Base-by-base conservation (phyloP, 2,113 vertebrate genomes). In the Natator depressus region DNA sequence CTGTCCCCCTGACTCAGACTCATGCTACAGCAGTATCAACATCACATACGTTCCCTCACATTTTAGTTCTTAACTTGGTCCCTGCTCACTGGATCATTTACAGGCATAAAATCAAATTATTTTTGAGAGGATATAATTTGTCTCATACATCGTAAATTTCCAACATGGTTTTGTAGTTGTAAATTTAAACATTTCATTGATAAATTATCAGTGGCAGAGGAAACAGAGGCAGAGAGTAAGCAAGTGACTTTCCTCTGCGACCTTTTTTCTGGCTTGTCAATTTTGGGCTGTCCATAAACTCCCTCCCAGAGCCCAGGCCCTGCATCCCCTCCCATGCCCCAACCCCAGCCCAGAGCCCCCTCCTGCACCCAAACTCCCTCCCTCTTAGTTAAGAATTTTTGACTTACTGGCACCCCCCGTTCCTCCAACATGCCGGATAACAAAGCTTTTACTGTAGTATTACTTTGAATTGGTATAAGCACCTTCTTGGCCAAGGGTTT, bases 151-250 rank as follows among this genome's bases (percentile, higher is more conserved):
- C 95, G 78, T 94, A 94, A 93, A 65, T 94, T 97, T 96, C 85
- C 93, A 96, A 85, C 89, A 92, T 75, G 91, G 84, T 55, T 75
- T 75, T 79, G 57, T 80, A 93, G 94, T 12, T 95, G 91, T 96
- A 95, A 96, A 97, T 96, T 87, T 96, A 95, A 97, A 92, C 88
- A 95, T 88, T 94, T 95, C 24, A 57, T 27, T 57, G 25, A 57
- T 10, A 4, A 22, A 69, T 69, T 96, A 96, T 87, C 81, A 84
- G 90, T 31, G 3, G 2, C 55, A 76, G 29, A 72, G 19, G 69
- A 93, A 90, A 82, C 5, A 82, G 29, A 92, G 82, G 5, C 2
- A 85, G 62, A 87, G 16, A 50, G 31, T 83, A 62, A 0, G 51
- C 78, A 88, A 5, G 19, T n/a, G 80, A 91, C 20, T 49, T 49